Evolutionary conservation across 2,113 vertebrate genomes (phyloP), one percentile per base, ranked within the genome.

Genomic region (Drymodes brunneopygia): DNA sequence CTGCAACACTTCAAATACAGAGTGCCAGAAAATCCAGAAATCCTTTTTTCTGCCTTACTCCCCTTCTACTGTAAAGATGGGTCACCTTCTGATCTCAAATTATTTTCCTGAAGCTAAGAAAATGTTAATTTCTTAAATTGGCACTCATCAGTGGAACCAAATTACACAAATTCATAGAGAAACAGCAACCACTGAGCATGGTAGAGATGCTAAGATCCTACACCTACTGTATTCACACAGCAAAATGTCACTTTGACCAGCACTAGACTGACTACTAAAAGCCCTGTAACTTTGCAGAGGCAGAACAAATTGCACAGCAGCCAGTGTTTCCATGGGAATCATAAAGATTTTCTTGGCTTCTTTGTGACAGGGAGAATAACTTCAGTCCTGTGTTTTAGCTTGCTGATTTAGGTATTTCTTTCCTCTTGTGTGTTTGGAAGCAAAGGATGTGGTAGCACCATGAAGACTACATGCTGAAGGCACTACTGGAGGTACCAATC

Each of bases 311-410:
- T 53, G 57, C 42, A 73, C 54, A 81, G 48, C 38, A 79, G 44
- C 13, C n/a, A 12, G 54, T 35, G 60, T 72, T 94, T 91, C 92
- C 81, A 95, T 65, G 45, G 94, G 62, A 96, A 86, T 88, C 57
- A 45, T 31, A 64, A 54, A 50, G 51, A 80, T 44, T 72, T 80
- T 50, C 45, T 62, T 54, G 74, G 72, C 36, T 94, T 92, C 40
- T 65, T 10, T 58, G 21, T 72, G 36, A 65, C n/a, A 82, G 44
- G 38, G 28, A 71, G n/a, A 95, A 64, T 80, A 73, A 81, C 67
- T 80, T 91, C 1, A 69, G 60, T 53, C 7, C 19, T 7, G 2
- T 88, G 65, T 36, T 64, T 80, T 42, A 60, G 40, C 28, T 25
- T 83, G 29, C 25, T n/a, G 69, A 47, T 87, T 81, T 61, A 69